Base-by-base conservation (phyloP, 1,140 invertebrate genomes). In the Mya arenaria region DNA sequence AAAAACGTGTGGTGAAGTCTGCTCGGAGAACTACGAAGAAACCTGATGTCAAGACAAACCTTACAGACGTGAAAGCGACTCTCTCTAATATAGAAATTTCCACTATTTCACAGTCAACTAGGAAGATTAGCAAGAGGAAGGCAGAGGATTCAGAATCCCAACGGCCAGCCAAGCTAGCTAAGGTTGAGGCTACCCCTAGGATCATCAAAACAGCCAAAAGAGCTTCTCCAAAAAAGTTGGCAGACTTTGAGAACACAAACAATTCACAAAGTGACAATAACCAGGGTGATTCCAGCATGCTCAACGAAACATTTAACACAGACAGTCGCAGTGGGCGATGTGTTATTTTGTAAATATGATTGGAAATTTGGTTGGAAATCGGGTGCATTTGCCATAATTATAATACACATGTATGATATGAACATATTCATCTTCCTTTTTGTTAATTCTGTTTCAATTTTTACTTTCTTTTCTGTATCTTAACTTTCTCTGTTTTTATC, bases 321-420 rank as follows among this genome's bases (percentile, higher is more conserved):
- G 79, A 82, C 62, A 82, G 79, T 37, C 44, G 79, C 13, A 74
- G 79, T 32, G 37, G 68, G 17, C 15, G 79, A 32, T 82, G 79
- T 52, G 56, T 73, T n/a, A 82, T 82, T 23, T 66, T 82, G 15
- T 82, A 48, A n/a, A n/a, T n/a, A n/a, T n/a, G n/a, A n/a, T n/a
- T n/a, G n/a, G n/a, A n/a, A n/a, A n/a, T n/a, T n/a, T n/a, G n/a
- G n/a, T n/a, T n/a, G n/a, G n/a, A n/a, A n/a, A n/a, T n/a, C n/a
- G n/a, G n/a, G n/a, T n/a, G n/a, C n/a, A n/a, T n/a, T n/a, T n/a
- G n/a, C n/a, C n/a, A n/a, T n/a, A n/a, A n/a, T n/a, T n/a, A n/a
- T n/a, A n/a, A n/a, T n/a, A n/a, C n/a, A n/a, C n/a, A n/a, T n/a
- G n/a, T n/a, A n/a, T n/a, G n/a, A n/a, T n/a, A n/a, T n/a, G n/a